Evolutionary conservation across 2,113 vertebrate genomes (phyloP).

Genomic region (Pituophis catenifer): DNA sequence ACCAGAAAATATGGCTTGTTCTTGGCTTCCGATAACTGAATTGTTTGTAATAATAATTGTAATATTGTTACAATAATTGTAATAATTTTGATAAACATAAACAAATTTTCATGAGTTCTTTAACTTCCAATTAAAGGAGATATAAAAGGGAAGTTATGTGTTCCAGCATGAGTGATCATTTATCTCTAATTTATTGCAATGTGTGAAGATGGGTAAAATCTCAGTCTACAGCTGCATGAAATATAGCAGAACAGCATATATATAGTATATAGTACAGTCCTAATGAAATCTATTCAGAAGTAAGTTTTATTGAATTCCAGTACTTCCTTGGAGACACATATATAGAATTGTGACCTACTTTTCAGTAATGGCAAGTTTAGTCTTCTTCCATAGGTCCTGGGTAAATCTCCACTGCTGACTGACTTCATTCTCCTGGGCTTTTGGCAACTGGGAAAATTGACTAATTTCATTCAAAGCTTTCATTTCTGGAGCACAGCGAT

Average conservation of each 20-base stretch:
- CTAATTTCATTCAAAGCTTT: conserved; percentile 66
- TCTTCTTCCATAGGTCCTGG: conserved; percentile 78
- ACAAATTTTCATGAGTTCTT: not conserved
- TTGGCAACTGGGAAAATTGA: conserved; percentile 57
- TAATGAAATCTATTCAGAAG: not conserved
- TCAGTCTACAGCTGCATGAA: not conserved
- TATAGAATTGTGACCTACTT: conserved; percentile 67
- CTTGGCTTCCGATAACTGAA: not conserved
- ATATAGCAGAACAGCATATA: not conserved
- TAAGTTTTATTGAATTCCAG: not conserved
- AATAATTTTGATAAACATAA: not conserved
- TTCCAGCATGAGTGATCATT: not conserved
- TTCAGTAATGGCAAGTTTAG: conserved; percentile 73
- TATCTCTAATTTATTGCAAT: not conserved
- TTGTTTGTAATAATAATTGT: not conserved
- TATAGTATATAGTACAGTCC: not conserved
- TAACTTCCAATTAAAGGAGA: not conserved
- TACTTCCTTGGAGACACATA: not conserved
- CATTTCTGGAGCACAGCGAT: conserved; percentile 74
- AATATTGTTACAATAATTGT: too few relatives aligned
- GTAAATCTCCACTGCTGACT: conserved; percentile 65
- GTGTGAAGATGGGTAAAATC: not conserved
- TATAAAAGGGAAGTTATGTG: not conserved
- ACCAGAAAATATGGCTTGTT: not conserved
- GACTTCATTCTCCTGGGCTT: conserved; percentile 60